These are phyloP conservation scores for Lepidocyrtinus sp. DNA, from an alignment of 2,888 invertebrate genomes.

Conservation along the genomic window DNA sequence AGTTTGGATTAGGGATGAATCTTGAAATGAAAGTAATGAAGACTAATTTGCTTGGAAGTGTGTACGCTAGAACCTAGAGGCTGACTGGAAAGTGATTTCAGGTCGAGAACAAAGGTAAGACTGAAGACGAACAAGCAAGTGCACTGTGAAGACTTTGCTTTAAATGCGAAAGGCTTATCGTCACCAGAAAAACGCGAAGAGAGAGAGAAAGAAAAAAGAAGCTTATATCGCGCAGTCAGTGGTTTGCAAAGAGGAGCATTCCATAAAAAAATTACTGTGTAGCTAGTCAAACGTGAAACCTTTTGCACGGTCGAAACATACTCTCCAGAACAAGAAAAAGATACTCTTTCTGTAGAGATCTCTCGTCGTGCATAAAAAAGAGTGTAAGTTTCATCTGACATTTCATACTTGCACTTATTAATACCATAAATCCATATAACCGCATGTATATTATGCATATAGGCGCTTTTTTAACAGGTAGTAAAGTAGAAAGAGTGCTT, in stretches of 20 bases:
- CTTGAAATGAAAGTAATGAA: neutral
- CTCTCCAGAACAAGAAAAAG: conserved; percentile 22
- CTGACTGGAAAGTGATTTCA: conserved; percentile 58
- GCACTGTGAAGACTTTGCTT: conserved; percentile 55
- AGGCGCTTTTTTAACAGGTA: too few species aligned
- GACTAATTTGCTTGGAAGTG: neutral
- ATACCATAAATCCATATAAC: too few species aligned
- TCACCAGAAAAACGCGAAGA: conserved; percentile 16
- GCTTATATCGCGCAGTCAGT: too few species aligned
- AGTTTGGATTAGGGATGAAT: neutral
- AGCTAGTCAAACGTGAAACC: neutral
- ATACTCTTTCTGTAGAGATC: conserved; percentile 27
- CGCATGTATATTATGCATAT: too few species aligned
- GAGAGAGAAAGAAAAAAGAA: conserved; percentile 14
- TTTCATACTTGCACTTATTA: conserved; percentile 20
- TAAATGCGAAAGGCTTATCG: conserved; percentile 19
- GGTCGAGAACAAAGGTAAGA: conserved; percentile 64
- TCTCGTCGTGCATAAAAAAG: conserved; percentile 20
- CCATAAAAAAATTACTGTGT: neutral
- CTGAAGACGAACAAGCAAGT: conserved; percentile 62
- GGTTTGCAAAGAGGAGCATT: neutral
- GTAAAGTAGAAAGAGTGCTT: too few species aligned
- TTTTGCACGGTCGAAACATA: conserved; percentile 40
- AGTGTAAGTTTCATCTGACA: conserved; percentile 43
- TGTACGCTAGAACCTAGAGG: conserved; percentile 1